Evolutionary conservation across 92 coral and sea anemone species (phyloP).

Genomic region (Actinernus sp.): DNA sequence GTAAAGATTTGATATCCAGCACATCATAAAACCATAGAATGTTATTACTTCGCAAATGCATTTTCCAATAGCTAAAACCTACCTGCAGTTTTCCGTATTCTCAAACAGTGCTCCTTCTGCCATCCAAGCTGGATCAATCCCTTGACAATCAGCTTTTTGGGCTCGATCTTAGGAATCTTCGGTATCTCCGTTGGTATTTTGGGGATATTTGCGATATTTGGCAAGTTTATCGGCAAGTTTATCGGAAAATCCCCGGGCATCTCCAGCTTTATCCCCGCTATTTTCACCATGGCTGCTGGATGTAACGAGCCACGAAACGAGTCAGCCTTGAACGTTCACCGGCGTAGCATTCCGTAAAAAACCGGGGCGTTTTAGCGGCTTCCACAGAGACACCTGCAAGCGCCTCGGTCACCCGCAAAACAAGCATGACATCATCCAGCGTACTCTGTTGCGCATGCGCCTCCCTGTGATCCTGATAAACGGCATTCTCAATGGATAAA

Average conservation of each 20-base stretch:
- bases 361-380: slow-evolving; percentile 18
- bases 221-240: slow-evolving; percentile 25
- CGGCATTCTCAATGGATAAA: no score
- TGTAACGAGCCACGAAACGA: neutral
- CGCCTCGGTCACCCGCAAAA: slow-evolving; percentile 36
- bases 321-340: no score
- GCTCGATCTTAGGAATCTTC: slow-evolving; percentile 25
- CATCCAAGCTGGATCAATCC: slow-evolving; percentile 53
- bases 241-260: slow-evolving; percentile 8
- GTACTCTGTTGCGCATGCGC: slow-evolving; percentile 8
- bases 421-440: slow-evolving; percentile 44
- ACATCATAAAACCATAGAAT: no score
- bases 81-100: slow-evolving; percentile 12
- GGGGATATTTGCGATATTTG: neutral
- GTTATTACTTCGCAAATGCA: no score
- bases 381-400: slow-evolving; percentile 35
- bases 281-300: slow-evolving; percentile 20
- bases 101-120: slow-evolving; percentile 51
- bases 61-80: neutral
- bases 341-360: no score
- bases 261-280: slow-evolving; percentile 20
- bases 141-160: slow-evolving; percentile 48
- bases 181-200: slow-evolving; percentile 19
- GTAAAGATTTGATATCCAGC: no score
- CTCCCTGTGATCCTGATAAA: no score